Conservation (phyloP, 2,113 vertebrate genomes). For the Oreochromis niloticus region DNA sequence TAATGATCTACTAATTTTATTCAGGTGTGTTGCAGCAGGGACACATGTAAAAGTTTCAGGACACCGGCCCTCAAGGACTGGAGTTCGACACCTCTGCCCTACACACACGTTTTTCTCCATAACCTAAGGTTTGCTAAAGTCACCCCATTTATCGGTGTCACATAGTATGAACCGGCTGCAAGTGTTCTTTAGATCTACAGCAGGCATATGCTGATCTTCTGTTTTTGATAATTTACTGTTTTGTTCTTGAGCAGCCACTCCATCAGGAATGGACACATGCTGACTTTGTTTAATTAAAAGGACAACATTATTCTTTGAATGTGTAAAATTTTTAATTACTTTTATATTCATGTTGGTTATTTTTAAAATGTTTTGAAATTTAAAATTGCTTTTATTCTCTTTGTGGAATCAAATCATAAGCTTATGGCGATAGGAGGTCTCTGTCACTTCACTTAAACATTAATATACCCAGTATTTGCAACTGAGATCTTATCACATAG, state of each 20-base stretch:
- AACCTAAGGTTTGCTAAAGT: not conserved
- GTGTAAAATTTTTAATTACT: not conserved
- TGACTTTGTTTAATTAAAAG: not conserved
- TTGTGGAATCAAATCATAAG: not conserved
- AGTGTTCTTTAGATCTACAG: too few relatives aligned
- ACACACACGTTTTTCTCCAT: fast-evolving
- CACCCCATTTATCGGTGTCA: not conserved
- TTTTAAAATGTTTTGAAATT: not conserved
- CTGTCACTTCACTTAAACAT: not conserved
- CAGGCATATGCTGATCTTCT: too few relatives aligned
- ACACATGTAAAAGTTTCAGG: not conserved
- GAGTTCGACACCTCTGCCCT: not conserved
- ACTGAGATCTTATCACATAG: not conserved
- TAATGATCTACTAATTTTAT: not conserved
- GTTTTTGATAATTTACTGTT: too few relatives aligned
- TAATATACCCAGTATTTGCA: not conserved
- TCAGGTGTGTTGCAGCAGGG: not conserved
- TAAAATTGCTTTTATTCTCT: not conserved
- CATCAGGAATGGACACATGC: too few relatives aligned
- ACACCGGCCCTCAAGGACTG: fast-evolving
- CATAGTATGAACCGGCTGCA: not conserved
- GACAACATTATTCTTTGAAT: not conserved
- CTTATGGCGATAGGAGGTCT: not conserved
- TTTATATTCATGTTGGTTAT: not conserved
- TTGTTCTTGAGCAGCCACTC: too few relatives aligned